These are phyloP conservation scores for Stenopsyche tienmushanensis DNA, from an alignment of 1,140 invertebrate genomes.

Conservation along the genomic window DNA sequence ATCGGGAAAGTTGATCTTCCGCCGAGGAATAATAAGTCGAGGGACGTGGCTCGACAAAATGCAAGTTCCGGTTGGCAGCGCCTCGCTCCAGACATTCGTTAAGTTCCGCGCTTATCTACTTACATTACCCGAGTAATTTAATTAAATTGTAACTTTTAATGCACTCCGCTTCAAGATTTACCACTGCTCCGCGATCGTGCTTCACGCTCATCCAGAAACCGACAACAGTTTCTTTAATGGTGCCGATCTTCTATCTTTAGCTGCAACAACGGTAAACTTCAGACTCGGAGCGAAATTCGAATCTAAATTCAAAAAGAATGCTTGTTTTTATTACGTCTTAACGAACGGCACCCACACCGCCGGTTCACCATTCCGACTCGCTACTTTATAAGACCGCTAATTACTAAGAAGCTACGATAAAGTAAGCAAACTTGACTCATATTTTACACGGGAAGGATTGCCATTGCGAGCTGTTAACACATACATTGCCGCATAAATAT, in stretches of 20 bases:
- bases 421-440: conserved; percentile 22
- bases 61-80: neutral
- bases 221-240: conserved; percentile 2
- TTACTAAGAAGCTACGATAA: conserved; percentile 11
- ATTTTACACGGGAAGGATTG: conserved; percentile 18
- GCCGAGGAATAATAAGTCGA: neutral
- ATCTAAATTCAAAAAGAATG: no score
- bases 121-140: conserved; percentile 37
- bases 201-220: neutral
- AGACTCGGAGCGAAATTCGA: no score
- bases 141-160: conserved; percentile 40
- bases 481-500: no score
- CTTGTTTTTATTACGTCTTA: no score
- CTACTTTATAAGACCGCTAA: conserved; percentile 14
- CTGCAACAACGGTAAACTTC: no score
- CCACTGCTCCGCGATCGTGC: conserved; percentile 1
- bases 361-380: conserved; percentile 5
- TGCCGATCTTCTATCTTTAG: no score
- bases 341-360: no score
- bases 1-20: neutral
- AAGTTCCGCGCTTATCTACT: conserved; percentile 33
- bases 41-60: neutral
- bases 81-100: conserved; percentile 13
- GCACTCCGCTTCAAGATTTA: conserved; percentile 32
- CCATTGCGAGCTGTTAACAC: neutral